Conservation (phyloP, 2,113 vertebrate genomes). For the Numida meleagris region DNA sequence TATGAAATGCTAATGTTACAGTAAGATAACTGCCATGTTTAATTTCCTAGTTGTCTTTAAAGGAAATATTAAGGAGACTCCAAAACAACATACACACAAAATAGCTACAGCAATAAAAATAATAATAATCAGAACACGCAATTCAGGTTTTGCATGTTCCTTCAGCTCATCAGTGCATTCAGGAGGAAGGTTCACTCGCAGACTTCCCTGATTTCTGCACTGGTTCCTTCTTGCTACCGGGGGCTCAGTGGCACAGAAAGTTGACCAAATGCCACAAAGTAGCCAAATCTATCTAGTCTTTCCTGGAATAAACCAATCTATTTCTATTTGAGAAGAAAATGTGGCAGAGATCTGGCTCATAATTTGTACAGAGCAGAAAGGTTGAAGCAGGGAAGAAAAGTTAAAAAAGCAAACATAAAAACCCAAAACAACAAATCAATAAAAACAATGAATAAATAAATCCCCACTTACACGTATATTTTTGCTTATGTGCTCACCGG, state of each 20-base stretch:
- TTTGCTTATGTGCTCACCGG: not conserved
- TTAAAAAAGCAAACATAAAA: not conserved
- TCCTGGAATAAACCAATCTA: not conserved
- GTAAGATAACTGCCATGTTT: conserved; percentile 32
- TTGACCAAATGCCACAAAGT: not conserved
- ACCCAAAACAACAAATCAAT: not conserved
- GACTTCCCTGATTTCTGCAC: not conserved
- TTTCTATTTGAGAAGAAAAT: not conserved
- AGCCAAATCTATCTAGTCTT: not conserved
- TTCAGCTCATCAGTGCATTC: not conserved
- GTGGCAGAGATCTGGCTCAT: not conserved
- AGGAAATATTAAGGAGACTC: conserved; percentile 41
- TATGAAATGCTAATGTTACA: conserved; percentile 15
- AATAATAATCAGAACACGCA: not conserved
- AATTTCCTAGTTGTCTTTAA: conserved; percentile 8
- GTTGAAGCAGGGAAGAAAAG: not conserved
- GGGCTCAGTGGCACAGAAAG: not conserved
- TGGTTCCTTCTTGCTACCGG: not conserved
- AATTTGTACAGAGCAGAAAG: not conserved
- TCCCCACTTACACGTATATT: fast-evolving
- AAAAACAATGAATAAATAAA: too few relatives aligned
- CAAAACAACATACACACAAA: not conserved
- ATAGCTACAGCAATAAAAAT: not conserved
- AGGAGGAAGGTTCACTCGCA: not conserved
- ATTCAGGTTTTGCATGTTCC: not conserved